phyloP scores from a whole-genome alignment of 2,113 vertebrate genomes.

The Oenanthe melanoleuca region DNA sequence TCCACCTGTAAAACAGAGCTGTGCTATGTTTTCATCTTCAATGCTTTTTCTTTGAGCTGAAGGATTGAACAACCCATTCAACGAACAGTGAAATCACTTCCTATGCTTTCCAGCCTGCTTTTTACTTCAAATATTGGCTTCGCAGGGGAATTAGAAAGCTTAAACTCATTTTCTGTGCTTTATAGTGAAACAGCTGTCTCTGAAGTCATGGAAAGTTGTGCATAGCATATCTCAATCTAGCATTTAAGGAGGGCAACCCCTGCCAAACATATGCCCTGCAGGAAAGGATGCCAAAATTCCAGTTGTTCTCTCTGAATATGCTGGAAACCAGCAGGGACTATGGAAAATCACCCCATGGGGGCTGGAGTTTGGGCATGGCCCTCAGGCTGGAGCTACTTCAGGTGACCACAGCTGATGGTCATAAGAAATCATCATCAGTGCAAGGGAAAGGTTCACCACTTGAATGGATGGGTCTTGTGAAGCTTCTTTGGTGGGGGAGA shows the following conservation, averaged over 20 bases:
- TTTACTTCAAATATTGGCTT: neutral
- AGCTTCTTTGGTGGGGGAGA: neutral
- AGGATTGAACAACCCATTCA: neutral
- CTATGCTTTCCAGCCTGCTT: neutral
- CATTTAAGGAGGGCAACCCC: neutral
- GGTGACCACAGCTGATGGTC: neutral
- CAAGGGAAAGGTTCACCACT: accelerated
- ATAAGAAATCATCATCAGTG: accelerated
- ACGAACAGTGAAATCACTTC: neutral
- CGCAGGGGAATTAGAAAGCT: neutral
- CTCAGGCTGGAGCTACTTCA: neutral
- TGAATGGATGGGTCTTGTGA: neutral
- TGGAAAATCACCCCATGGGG: neutral
- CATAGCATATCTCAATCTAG: neutral
- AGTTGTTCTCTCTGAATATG: neutral
- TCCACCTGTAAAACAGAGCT: neutral
- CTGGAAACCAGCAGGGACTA: neutral
- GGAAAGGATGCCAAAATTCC: neutral
- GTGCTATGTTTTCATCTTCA: neutral
- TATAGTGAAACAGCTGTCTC: slow-evolving; percentile 1
- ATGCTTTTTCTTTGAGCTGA: neutral
- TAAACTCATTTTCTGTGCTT: neutral
- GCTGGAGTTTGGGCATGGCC: accelerated
- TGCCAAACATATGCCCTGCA: neutral
- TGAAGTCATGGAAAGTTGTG: slow-evolving; percentile 14